These are phyloP conservation scores for Chironomus riparius DNA, from an alignment of 2,888 invertebrate species.

Conservation along the genomic window DNA sequence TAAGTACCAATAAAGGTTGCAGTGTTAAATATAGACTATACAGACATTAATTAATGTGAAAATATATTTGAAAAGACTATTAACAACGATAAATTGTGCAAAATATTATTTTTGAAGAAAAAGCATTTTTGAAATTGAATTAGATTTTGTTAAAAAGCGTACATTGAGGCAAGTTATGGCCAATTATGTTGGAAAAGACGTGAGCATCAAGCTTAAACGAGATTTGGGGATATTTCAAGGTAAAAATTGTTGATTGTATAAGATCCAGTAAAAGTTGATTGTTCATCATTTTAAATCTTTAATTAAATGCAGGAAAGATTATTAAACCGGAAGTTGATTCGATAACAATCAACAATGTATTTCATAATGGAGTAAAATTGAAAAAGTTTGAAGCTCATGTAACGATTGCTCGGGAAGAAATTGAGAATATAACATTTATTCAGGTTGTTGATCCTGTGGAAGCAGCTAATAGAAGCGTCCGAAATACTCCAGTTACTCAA, in stretches of 20 bases:
- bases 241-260: slow-evolving; percentile 45
- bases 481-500: slow-evolving; percentile 32
- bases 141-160: neutral
- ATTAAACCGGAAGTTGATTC: slow-evolving; percentile 58
- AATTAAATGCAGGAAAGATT: slow-evolving; percentile 46
- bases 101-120: neutral
- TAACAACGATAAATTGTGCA: neutral
- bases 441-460: slow-evolving; percentile 41
- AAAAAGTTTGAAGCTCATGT: slow-evolving; percentile 50
- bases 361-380: slow-evolving; percentile 62
- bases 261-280: too few species aligned
- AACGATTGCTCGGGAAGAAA: slow-evolving; percentile 49
- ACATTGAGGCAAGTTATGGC: neutral
- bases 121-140: neutral
- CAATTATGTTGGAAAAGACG: neutral
- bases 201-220: slow-evolving; percentile 7
- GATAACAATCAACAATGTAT: slow-evolving; percentile 69
- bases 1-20: too few species aligned
- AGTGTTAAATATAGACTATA: too few species aligned
- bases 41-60: too few species aligned
- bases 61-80: too few species aligned
- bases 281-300: neutral
- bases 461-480: slow-evolving; percentile 34
- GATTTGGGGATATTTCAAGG: slow-evolving; percentile 22
- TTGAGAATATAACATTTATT: slow-evolving; percentile 30